A percentile compares a stretch with the other conserved stretches of the same genome.
phyloP scores from a whole-genome alignment of 2,888 invertebrate genomes.

The Julus scanicus region DNA sequence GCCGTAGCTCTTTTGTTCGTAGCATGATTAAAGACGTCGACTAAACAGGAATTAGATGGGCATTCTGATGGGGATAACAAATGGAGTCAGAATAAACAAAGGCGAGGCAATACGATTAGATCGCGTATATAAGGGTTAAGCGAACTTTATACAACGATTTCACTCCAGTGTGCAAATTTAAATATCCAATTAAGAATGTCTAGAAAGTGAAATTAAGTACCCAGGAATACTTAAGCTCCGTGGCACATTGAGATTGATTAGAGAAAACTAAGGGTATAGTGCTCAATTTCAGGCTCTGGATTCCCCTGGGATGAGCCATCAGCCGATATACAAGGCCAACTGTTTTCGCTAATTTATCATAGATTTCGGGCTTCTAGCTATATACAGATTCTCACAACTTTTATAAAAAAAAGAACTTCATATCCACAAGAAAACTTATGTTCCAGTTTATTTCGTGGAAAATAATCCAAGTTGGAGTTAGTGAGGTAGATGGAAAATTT shows the following conservation, averaged over 20 bases:
- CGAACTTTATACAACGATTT: conserved; percentile 26
- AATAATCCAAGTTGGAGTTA: too few relatives aligned
- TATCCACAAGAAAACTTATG: neutral
- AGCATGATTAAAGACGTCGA: conserved; percentile 33
- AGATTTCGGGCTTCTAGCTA: conserved; percentile 4
- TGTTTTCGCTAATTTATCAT: conserved; percentile 25
- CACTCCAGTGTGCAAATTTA: conserved; percentile 33
- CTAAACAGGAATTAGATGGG: conserved; percentile 33
- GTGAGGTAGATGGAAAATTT: too few relatives aligned
- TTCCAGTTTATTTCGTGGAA: neutral
- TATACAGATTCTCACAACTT: neutral
- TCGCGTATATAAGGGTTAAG: conserved; percentile 33
- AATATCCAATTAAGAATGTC: conserved; percentile 33
- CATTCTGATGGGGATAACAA: conserved; percentile 33
- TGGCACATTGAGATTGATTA: conserved; percentile 33
- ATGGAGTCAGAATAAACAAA: conserved; percentile 33
- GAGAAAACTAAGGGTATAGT: conserved; percentile 26
- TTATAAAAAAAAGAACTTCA: neutral
- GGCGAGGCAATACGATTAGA: conserved; percentile 33
- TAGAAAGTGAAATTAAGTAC: conserved; percentile 33
- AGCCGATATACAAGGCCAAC: conserved; percentile 33
- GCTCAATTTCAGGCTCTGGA: conserved; percentile 33
- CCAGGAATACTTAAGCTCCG: conserved; percentile 33
- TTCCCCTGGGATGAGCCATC: conserved; percentile 15
- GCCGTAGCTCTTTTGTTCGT: conserved; percentile 30